These are phyloP conservation scores for Sceloporus tristichus DNA, from an alignment of 2,113 vertebrate genomes.

Conservation along the genomic window DNA sequence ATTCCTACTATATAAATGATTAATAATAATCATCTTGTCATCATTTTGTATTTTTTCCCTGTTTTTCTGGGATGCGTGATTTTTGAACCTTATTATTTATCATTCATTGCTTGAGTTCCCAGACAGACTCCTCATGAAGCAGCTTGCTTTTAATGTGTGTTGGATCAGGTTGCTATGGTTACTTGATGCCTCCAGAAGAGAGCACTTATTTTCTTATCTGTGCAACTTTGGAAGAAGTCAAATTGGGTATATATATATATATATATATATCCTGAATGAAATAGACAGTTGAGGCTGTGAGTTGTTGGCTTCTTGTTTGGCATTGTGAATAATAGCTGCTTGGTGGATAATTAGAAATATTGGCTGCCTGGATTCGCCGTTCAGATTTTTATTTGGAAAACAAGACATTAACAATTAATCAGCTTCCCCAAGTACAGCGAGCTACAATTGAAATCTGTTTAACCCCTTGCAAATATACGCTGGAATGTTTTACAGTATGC, in stretches of 20 bases:
- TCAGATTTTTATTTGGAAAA: constrained; percentile 19
- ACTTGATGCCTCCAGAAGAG: background rate
- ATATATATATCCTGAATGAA: constrained; percentile 33
- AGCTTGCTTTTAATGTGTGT: background rate
- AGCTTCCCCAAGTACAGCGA: background rate
- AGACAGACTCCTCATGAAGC: constrained; percentile 23
- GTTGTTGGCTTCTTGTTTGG: constrained; percentile 15
- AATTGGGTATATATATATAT: constrained; percentile 45
- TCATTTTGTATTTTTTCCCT: background rate
- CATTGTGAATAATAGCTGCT: constrained; percentile 31
- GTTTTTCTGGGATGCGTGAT: background rate
- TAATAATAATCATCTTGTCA: constrained; percentile 19
- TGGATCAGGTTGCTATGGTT: constrained; percentile 51
- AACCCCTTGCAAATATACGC: background rate
- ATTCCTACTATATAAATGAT: background rate
- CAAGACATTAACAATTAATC: constrained; percentile 29
- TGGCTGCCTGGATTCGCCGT: background rate
- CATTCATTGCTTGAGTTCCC: rapidly evolving
- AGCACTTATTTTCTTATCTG: constrained; percentile 6
- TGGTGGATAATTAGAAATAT: constrained; percentile 29
- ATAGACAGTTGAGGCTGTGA: constrained; percentile 18
- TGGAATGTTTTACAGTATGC: background rate
- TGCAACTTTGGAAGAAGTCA: constrained; percentile 50
- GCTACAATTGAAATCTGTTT: background rate
- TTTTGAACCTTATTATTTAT: constrained; percentile 31